These are phyloP conservation scores for Edolisoma coerulescens DNA, from an alignment of 2,113 vertebrate species.

Conservation along the genomic window DNA sequence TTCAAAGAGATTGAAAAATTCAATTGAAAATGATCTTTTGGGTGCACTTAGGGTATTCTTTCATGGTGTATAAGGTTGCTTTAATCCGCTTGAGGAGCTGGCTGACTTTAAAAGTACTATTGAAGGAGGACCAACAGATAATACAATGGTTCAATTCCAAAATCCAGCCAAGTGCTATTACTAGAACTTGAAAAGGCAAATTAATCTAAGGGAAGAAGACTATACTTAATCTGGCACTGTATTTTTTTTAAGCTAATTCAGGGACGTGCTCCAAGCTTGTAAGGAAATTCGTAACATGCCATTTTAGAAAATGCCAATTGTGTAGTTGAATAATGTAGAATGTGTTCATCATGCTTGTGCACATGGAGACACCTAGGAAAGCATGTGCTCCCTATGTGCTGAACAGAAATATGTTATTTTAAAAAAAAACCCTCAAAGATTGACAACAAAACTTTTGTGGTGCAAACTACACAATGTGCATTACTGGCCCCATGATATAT, in stretches of 20 bases:
- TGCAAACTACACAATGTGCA: neutral
- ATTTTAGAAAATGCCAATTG: neutral
- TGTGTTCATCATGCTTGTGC: neutral
- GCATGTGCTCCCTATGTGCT: neutral
- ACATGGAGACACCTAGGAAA: constrained; percentile 1
- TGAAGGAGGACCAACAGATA: neutral
- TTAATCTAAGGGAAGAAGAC: neutral
- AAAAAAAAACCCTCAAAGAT: neutral
- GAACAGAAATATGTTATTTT: neutral
- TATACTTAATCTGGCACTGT: neutral
- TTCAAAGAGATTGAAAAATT: neutral
- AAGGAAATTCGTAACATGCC: neutral
- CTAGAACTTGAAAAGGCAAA: neutral
- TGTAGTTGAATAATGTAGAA: constrained; percentile 6
- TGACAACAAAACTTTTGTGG: neutral
- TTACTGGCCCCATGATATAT: neutral
- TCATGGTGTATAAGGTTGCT: neutral
- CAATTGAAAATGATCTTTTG: neutral
- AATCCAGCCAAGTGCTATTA: neutral
- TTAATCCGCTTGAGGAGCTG: neutral
- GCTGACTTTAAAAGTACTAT: neutral
- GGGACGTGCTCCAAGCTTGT: neutral
- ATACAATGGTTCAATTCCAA: neutral
- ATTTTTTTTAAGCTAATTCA: neutral
- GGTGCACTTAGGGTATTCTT: neutral